Evolutionary conservation across 2,888 invertebrate genomes (phyloP).

Genomic region (Ferrisia virgata): DNA sequence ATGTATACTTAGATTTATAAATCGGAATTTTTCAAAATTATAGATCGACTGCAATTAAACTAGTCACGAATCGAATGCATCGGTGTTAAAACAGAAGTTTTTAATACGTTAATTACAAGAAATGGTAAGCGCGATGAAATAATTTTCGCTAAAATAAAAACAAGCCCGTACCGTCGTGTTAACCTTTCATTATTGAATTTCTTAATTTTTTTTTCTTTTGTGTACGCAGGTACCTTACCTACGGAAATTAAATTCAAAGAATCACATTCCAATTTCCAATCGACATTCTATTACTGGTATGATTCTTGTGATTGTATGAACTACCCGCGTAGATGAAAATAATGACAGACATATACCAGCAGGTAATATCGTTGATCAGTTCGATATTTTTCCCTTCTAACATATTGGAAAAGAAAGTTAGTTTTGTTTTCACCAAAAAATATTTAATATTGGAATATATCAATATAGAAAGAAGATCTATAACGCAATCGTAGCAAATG

Average conservation of each 20-base stretch:
- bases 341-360: background rate
- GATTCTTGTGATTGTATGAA: background rate
- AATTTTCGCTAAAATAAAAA: background rate
- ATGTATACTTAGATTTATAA: conserved; percentile 15
- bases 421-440: background rate
- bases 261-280: conserved; percentile 1
- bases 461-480: background rate
- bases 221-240: background rate
- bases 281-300: background rate
- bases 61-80: conserved; percentile 17
- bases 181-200: conserved; percentile 28
- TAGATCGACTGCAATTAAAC: conserved; percentile 21
- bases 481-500: background rate
- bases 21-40: conserved; percentile 30
- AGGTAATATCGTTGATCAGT: background rate
- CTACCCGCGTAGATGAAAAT: background rate
- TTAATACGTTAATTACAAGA: conserved; percentile 21
- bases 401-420: background rate
- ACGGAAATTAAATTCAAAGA: background rate
- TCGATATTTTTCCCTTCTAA: background rate
- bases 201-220: conserved; percentile 3
- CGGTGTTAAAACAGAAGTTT: conserved; percentile 34
- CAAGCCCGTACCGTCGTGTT: background rate
- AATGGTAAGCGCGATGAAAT: background rate
- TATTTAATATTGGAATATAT: background rate